Conservation (phyloP, 2,113 vertebrate genomes). For the Ammodytes marinus region DNA sequence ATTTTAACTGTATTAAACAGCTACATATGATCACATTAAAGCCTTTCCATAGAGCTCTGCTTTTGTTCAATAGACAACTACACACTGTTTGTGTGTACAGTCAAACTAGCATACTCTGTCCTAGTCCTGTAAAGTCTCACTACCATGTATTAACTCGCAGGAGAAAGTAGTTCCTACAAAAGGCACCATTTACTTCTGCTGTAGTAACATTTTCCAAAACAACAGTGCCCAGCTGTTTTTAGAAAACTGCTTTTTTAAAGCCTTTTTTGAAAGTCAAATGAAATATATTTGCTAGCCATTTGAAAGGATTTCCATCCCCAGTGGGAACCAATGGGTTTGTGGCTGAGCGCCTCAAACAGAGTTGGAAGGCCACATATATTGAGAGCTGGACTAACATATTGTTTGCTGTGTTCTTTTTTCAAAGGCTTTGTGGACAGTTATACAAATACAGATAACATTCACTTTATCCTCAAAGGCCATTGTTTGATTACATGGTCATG, state of each 20-base stretch:
- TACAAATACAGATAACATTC: too few relatives aligned
- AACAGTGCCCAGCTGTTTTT: background rate
- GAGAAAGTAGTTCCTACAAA: slow-evolving; percentile 2
- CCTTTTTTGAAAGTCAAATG: background rate
- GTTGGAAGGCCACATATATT: background rate
- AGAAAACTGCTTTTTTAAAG: too few relatives aligned
- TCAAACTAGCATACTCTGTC: background rate
- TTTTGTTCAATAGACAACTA: background rate
- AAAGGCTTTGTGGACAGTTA: too few relatives aligned
- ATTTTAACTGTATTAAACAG: background rate
- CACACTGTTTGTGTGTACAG: background rate
- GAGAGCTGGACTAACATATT: background rate
- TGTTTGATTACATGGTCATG: too few relatives aligned
- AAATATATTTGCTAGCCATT: background rate
- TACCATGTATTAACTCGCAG: background rate
- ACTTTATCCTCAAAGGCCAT: too few relatives aligned
- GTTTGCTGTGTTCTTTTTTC: too few relatives aligned
- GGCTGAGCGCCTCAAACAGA: too few relatives aligned
- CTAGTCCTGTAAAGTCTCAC: background rate
- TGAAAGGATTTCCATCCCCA: background rate
- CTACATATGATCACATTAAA: background rate
- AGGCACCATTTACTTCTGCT: background rate
- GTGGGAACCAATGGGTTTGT: background rate
- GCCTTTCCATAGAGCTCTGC: background rate
- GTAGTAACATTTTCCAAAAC: background rate